These are phyloP conservation scores for Miniopterus natalensis DNA, from an alignment of 2,113 vertebrate species.

Conservation along the genomic window DNA sequence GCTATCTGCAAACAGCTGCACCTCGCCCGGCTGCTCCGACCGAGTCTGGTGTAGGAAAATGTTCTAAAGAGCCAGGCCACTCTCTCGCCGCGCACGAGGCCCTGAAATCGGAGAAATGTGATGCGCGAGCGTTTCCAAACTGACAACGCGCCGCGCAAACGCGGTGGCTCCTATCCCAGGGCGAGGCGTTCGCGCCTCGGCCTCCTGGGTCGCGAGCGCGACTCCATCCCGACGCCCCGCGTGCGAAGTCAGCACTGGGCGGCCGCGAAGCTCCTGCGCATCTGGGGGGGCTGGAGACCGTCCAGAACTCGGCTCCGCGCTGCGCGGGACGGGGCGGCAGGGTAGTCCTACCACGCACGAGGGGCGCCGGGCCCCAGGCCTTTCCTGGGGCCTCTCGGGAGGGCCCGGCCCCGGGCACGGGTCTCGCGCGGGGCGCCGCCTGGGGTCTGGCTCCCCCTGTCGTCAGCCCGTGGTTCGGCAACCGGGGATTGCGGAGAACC, in stretches of 20 bases:
- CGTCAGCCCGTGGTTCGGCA: neutral
- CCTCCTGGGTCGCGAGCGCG: neutral
- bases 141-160: rapidly evolving
- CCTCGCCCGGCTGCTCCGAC: neutral
- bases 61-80: neutral
- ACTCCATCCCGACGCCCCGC: too few species aligned
- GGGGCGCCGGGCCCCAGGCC: neutral
- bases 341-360: neutral
- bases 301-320: neutral
- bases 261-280: rapidly evolving
- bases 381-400: neutral
- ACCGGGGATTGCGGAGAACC: neutral
- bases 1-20: neutral
- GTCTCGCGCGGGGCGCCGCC: neutral
- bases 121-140: neutral
- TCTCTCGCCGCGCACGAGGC: rapidly evolving
- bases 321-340: too few species aligned
- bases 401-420: neutral
- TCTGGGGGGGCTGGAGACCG: neutral
- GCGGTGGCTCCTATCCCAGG: too few species aligned
- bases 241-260: rapidly evolving
- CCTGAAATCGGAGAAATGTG: neutral
- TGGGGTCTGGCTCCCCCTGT: slow-evolving; percentile 62
- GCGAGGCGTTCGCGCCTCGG: too few species aligned
- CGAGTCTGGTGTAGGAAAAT: neutral